Percentiles rank a stretch among this genome's conserved stretches.
Evolutionary conservation across 53 echinoderm and acorn worm species (phyloP).

Genomic region (Glandiceps talaboti): DNA sequence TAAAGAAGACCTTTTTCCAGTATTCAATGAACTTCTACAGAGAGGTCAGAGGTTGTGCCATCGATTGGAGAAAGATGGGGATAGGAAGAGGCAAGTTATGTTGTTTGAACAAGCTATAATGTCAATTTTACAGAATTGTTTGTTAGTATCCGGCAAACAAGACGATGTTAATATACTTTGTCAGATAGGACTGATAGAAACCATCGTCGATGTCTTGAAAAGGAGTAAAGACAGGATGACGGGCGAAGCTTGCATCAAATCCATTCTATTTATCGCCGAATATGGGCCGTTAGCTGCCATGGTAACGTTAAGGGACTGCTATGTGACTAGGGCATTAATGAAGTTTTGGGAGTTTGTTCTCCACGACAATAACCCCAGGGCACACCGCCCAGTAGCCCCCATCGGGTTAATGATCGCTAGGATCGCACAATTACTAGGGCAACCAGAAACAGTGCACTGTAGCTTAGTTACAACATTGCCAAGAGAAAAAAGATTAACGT

Average conservation of each 20-base stretch:
- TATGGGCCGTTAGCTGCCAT: constrained; percentile 54
- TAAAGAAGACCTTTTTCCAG: constrained; percentile 53
- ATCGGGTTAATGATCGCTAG: constrained; percentile 79
- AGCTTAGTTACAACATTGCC: constrained; percentile 37
- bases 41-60: constrained; percentile 35
- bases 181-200: constrained; percentile 64
- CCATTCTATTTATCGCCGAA: constrained; percentile 71
- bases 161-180: constrained; percentile 48
- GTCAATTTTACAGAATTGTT: constrained; percentile 71
- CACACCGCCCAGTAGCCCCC: constrained; percentile 44
- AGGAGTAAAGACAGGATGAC: constrained; percentile 60
- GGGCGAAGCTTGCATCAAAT: constrained; percentile 68
- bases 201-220: constrained; percentile 53
- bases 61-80: constrained; percentile 12
- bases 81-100: not conserved
- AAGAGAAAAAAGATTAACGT: constrained; percentile 20
- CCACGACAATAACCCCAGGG: constrained; percentile 48
- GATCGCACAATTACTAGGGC: constrained; percentile 71
- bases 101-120: constrained; percentile 29
- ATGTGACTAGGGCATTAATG: constrained; percentile 77
- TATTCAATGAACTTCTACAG: constrained; percentile 53
- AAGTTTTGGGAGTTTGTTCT: constrained; percentile 81
- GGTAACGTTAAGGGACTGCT: constrained; percentile 63
- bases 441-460: constrained; percentile 51
- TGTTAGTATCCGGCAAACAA: constrained; percentile 34